Evolutionary conservation across 2,113 vertebrate genomes (phyloP).

Genomic region (Python bivittatus): DNA sequence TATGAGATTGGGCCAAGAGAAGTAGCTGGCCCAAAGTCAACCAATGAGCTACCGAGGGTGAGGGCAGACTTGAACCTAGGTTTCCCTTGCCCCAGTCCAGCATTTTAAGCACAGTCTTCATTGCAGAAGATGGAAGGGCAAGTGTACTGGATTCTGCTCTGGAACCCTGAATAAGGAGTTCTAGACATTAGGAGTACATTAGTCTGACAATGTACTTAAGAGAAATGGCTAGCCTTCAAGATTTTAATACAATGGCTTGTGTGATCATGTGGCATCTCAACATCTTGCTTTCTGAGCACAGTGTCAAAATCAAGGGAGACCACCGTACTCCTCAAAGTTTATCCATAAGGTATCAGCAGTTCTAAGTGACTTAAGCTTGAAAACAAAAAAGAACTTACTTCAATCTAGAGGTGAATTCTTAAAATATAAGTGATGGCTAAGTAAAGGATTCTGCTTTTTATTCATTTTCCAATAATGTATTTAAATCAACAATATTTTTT

Average conservation of each 20-base stretch:
- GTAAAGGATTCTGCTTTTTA: conserved; percentile 39
- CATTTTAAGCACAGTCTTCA: background rate
- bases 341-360: conserved; percentile 26
- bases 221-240: background rate
- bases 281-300: background rate
- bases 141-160: background rate
- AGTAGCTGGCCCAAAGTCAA: background rate
- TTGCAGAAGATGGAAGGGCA: background rate
- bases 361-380: conserved; percentile 48
- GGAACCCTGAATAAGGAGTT: background rate
- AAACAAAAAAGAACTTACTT: conserved; percentile 39
- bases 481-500: conserved; percentile 50
- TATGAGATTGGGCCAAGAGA: background rate
- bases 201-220: background rate
- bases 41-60: background rate
- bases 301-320: background rate
- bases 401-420: conserved; percentile 28
- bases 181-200: background rate
- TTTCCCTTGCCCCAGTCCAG: background rate
- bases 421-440: conserved; percentile 30
- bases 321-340: conserved; percentile 36
- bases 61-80: background rate
- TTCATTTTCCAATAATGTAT: conserved; percentile 30
- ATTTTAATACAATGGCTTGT: background rate
- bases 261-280: background rate